These are phyloP conservation scores for Drosophila demipolita DNA, from an alignment of 2,888 invertebrate genomes.

Conservation along the genomic window DNA sequence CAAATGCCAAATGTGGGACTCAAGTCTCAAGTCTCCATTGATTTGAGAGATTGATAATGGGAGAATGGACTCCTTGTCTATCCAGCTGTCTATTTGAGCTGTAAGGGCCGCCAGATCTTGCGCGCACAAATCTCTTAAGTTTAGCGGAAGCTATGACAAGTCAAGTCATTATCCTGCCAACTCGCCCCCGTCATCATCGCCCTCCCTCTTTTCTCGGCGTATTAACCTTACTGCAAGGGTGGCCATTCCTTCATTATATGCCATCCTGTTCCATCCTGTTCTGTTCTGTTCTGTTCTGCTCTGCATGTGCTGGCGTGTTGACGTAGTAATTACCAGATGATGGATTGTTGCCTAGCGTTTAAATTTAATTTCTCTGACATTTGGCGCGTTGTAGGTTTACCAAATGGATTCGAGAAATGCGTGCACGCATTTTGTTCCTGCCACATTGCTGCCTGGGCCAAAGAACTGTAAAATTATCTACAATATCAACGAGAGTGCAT, in stretches of 20 bases:
- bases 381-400: constrained; percentile 75
- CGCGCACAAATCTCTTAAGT: constrained; percentile 67
- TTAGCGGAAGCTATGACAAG: constrained; percentile 76
- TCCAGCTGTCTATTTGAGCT: constrained; percentile 42
- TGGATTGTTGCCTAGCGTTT: constrained; percentile 80
- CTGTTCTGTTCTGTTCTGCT: constrained; percentile 24
- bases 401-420: constrained; percentile 77
- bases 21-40: background rate
- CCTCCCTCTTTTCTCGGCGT: constrained; percentile 7
- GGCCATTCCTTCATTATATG: constrained; percentile 36
- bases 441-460: constrained; percentile 49
- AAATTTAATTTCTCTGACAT: constrained; percentile 81
- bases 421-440: constrained; percentile 67
- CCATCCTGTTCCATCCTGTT: constrained; percentile 14
- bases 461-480: constrained; percentile 77
- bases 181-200: background rate
- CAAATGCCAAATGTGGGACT: background rate
- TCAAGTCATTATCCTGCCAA: constrained; percentile 73
- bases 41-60: constrained; percentile 35
- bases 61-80: constrained; percentile 42
- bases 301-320: constrained; percentile 73
- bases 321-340: constrained; percentile 80
- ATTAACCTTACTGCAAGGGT: constrained; percentile 40
- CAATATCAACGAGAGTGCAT: constrained; percentile 39
- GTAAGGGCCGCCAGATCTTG: constrained; percentile 24